phyloP scores from a whole-genome alignment of 1,140 invertebrate species.

The Cotesia vestalis region DNA sequence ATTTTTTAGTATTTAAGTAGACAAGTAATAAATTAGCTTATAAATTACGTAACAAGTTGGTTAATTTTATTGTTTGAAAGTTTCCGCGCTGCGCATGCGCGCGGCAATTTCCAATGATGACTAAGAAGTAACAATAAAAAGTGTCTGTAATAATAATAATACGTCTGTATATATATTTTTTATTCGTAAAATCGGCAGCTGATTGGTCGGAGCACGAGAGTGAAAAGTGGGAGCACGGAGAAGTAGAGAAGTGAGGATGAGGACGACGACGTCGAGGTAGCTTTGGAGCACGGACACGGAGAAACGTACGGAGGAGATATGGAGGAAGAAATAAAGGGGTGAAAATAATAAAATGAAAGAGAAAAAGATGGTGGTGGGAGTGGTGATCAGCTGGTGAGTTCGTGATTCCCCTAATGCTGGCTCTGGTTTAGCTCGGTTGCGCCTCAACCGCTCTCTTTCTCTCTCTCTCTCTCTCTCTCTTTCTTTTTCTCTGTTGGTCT shows the following conservation, averaged over 20 bases:
- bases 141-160: no score
- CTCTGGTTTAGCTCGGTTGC: not conserved
- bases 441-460: not conserved
- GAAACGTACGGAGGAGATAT: no score
- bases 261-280: no score
- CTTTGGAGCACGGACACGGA: no score
- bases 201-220: not conserved
- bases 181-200: not conserved
- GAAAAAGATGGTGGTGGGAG: conserved; percentile 21
- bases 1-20: no score
- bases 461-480: conserved; percentile 4
- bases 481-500: not conserved
- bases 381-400: conserved; percentile 46
- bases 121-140: not conserved
- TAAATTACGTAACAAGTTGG: not conserved
- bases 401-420: conserved; percentile 11
- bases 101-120: not conserved
- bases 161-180: no score
- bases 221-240: not conserved
- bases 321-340: not conserved
- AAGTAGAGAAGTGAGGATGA: not conserved
- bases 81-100: conserved; percentile 1
- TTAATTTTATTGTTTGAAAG: conserved; percentile 6
- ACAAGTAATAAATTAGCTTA: no score
- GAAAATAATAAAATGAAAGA: conserved; percentile 2